These are phyloP conservation scores for Tympanoctomys barrerae DNA, from an alignment of 2,797 vertebrate species.

Conservation along the genomic window DNA sequence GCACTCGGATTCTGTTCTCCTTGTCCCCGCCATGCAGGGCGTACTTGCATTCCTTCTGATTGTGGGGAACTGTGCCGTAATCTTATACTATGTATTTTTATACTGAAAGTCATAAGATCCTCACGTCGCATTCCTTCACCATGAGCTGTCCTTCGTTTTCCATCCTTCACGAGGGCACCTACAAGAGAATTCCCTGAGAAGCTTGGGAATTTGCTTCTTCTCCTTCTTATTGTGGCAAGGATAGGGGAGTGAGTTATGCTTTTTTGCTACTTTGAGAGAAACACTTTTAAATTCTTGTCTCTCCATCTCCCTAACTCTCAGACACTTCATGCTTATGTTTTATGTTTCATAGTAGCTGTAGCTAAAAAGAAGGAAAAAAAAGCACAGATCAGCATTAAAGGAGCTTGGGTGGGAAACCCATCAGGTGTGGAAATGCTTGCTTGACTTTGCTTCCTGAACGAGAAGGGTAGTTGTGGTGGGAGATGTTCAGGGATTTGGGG, in stretches of 20 bases:
- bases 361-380: background rate
- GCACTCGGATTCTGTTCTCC: slow-evolving; percentile 52
- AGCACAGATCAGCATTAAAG: background rate
- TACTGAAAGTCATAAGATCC: slow-evolving; percentile 72
- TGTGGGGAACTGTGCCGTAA: slow-evolving; percentile 42
- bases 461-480: background rate
- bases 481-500: background rate
- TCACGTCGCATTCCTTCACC: slow-evolving; percentile 78
- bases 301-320: slow-evolving; percentile 34
- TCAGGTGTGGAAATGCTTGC: background rate
- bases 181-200: slow-evolving; percentile 58
- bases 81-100: slow-evolving; percentile 80
- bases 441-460: background rate
- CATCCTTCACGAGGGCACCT: slow-evolving; percentile 36
- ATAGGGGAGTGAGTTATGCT: background rate
- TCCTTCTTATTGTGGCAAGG: background rate
- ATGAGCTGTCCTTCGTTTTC: slow-evolving; percentile 62
- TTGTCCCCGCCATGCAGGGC: slow-evolving; percentile 52
- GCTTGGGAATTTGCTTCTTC: background rate
- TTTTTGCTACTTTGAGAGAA: slow-evolving; percentile 25
- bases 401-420: background rate
- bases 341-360: background rate
- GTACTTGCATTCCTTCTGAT: slow-evolving; percentile 76
- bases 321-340: slow-evolving; percentile 21
- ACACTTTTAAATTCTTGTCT: slow-evolving; percentile 38